Base-by-base conservation (phyloP, 2,797 vertebrate genomes). In the Typhlichthys subterraneus region DNA sequence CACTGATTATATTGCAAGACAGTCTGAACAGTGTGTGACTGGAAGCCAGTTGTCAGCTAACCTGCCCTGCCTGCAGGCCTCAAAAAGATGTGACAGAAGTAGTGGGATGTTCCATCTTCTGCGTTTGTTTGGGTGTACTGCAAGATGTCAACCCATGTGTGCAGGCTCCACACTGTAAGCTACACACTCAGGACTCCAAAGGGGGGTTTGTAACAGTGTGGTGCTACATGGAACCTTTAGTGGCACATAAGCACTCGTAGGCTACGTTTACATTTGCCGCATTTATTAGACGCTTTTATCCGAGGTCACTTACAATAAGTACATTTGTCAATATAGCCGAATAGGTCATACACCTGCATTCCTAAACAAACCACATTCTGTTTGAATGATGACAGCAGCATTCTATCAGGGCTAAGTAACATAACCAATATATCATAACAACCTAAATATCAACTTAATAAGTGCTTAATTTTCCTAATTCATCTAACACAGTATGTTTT, bases 1-100 rank as follows among this genome's bases (percentile, higher is more conserved):
- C 83, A 69, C 78, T 72, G 68, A 83, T 86, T 67, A 83, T 85
- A 87, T 78, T 75, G 70, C 81, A 71, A 63, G 71, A 85, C 72
- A 53, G 85, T 67, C 70, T 76, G 77, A 69, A 51, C 49, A 72
- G 50, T 7, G 46, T 17, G 59, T 53, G 17, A 6, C 38, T 38
- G 38, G 1, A 76, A 73, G 70, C 67, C 70, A 77, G 65, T 77
- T 64, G 63, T 75, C 64, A 65, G 59, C 23, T 12, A 51, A 54
- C 63, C 61, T 48, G 45, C 57, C n/a, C 69, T 23, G 23, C 23
- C 23, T 3, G 23, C 23, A 70, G 67, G 67, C 78, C 48, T 9
- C 57, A 23, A 58, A 9, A 68, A 19, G 67, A 63, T 55, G 42
- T 15, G 67, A 65, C 42, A 60, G n/a, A 73, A 17, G 57, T 63